phyloP scores from a whole-genome alignment of 2,797 vertebrate species.

The Gobionotothen gibberifrons region DNA sequence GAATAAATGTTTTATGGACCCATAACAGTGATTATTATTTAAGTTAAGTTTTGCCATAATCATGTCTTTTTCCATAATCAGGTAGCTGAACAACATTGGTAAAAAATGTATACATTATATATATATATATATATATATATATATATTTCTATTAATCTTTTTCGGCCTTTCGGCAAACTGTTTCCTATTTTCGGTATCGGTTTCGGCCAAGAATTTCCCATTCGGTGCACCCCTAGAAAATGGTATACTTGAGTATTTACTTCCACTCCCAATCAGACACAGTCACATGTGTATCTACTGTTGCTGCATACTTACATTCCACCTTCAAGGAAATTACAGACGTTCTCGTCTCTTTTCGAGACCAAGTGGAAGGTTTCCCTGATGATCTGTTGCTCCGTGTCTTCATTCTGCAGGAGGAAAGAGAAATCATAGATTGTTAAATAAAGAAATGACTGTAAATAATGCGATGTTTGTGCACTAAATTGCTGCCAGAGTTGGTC shows the following conservation, averaged over 20 bases:
- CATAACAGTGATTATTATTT: no score
- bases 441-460: slow-evolving; percentile 21
- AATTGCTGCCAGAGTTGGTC: slow-evolving; percentile 28
- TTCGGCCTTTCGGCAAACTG: no score
- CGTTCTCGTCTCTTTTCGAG: slow-evolving; percentile 97
- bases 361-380: slow-evolving; percentile 99
- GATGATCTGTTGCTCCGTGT: slow-evolving; percentile 98
- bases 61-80: no score
- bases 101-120: no score
- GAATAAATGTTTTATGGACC: no score
- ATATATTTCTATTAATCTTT: no score
- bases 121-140: no score
- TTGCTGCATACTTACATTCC: slow-evolving; percentile 90
- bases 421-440: slow-evolving; percentile 26
- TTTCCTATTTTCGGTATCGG: no score
- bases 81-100: no score
- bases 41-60: no score
- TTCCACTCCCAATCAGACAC: slow-evolving; percentile 2
- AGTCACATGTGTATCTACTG: background rate
- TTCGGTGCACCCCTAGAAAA: no score
- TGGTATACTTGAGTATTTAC: background rate
- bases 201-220: no score
- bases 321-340: slow-evolving; percentile 98
- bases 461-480: slow-evolving; percentile 7
- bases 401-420: slow-evolving; percentile 89